Percentiles rank a stretch among this genome's conserved stretches.
Conservation (phyloP, 2,113 vertebrate genomes). For the Camelus dromedarius region DNA sequence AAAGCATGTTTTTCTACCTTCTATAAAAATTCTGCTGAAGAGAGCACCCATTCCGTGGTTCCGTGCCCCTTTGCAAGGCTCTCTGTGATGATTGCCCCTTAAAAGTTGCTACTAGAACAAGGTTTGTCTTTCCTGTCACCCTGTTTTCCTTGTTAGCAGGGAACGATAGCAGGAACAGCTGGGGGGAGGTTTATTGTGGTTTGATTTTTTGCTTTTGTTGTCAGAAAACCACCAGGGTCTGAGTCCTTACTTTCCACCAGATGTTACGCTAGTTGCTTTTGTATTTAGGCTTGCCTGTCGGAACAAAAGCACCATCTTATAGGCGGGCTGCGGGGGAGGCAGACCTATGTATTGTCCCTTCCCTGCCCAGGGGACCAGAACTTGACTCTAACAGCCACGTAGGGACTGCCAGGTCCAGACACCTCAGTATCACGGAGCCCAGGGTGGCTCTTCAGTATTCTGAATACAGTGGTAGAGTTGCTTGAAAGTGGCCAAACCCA, state of each 20-base stretch:
- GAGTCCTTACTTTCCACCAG: neutral
- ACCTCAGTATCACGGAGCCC: neutral
- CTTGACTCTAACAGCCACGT: neutral
- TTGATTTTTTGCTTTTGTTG: slow-evolving; percentile 45
- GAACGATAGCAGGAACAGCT: neutral
- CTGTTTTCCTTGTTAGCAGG: slow-evolving; percentile 51
- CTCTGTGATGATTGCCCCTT: slow-evolving; percentile 9
- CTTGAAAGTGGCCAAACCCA: neutral
- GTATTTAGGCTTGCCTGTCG: neutral
- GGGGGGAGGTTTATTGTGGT: neutral
- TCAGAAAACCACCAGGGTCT: neutral
- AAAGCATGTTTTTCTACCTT: slow-evolving; percentile 52
- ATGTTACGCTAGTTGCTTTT: neutral
- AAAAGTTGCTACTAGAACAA: neutral
- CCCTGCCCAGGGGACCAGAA: neutral
- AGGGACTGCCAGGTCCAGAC: neutral
- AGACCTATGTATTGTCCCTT: neutral
- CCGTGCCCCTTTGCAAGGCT: neutral
- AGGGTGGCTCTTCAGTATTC: neutral
- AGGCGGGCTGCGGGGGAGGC: neutral
- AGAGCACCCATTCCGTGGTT: neutral
- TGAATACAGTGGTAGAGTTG: neutral
- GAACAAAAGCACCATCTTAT: neutral
- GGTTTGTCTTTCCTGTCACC: slow-evolving; percentile 41
- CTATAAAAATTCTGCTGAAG: slow-evolving; percentile 40